phyloP scores from a whole-genome alignment of 2,113 vertebrate genomes.

The Oplegnathus fasciatus region DNA sequence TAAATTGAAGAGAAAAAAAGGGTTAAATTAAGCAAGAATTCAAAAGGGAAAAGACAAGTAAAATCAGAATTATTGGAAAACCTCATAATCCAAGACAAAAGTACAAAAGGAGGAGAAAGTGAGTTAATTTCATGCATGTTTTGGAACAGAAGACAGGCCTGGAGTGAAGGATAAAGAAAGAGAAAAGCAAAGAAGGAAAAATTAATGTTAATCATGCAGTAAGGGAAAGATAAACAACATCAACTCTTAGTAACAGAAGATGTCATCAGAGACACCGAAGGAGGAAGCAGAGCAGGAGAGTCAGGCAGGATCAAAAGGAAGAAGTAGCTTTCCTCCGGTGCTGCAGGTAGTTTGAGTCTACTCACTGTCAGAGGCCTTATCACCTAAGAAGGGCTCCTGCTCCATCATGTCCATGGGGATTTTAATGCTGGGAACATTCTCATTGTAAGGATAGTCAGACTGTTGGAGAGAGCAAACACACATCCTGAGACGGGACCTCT shows the following conservation, averaged over 20 bases:
- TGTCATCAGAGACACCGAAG: slow-evolving; percentile 3
- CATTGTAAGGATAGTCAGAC: slow-evolving; percentile 97
- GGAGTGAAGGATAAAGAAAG: neutral
- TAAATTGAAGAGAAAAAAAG: neutral
- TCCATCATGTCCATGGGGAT: slow-evolving; percentile 99
- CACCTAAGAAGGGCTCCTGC: slow-evolving; percentile 97
- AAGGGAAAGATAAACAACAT: neutral
- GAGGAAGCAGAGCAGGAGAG: slow-evolving; percentile 32
- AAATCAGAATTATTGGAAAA: neutral
- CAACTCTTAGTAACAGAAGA: neutral
- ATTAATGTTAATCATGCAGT: slow-evolving; percentile 39
- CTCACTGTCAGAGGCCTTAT: slow-evolving; percentile 97
- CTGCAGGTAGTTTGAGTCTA: slow-evolving; percentile 83
- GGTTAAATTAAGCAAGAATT: neutral
- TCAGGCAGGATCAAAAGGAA: neutral
- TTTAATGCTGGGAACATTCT: slow-evolving; percentile 99
- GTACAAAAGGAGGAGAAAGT: neutral
- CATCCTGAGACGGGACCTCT: slow-evolving; percentile 42
- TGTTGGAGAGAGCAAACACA: slow-evolving; percentile 87
- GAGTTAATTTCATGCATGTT: slow-evolving; percentile 36
- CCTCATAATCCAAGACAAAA: neutral
- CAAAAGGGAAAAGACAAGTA: neutral
- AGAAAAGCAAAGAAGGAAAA: neutral
- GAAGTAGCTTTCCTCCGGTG: slow-evolving; percentile 52
- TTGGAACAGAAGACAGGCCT: neutral